Evolutionary conservation across 2,113 vertebrate species (phyloP).

Genomic region (Perca flavescens): DNA sequence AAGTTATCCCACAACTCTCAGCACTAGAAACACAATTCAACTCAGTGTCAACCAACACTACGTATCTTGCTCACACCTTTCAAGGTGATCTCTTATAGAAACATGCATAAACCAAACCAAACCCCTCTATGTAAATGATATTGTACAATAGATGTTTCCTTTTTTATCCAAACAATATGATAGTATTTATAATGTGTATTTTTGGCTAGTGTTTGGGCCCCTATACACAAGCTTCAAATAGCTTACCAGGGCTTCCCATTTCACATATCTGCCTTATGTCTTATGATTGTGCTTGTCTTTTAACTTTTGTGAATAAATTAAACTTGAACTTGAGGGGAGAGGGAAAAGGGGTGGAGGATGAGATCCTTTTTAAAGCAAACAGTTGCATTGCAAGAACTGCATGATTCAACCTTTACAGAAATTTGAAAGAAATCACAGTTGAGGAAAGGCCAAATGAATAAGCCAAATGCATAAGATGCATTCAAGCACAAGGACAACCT

Average conservation of each 20-base stretch:
- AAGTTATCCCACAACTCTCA: not conserved
- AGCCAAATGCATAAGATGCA: not conserved
- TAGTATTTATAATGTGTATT: too few relatives aligned
- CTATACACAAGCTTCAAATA: too few relatives aligned
- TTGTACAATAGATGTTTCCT: too few relatives aligned
- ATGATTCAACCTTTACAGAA: not conserved
- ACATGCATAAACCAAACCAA: not conserved
- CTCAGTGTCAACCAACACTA: not conserved
- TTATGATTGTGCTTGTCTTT: too few relatives aligned
- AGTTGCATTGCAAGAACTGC: not conserved
- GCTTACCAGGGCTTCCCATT: too few relatives aligned
- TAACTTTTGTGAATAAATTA: too few relatives aligned
- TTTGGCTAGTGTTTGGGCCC: too few relatives aligned
- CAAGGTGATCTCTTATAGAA: not conserved
- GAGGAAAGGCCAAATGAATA: not conserved
- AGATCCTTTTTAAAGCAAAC: not conserved
- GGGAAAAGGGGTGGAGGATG: too few relatives aligned
- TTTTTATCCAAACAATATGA: too few relatives aligned
- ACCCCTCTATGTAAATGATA: not conserved
- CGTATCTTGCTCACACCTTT: too few relatives aligned
- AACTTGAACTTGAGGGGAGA: too few relatives aligned
- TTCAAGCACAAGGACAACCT: not conserved
- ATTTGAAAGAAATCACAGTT: not conserved
- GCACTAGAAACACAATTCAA: not conserved
- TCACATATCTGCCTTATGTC: too few relatives aligned